Evolutionary conservation across 2,888 invertebrate genomes (phyloP).

Genomic region (Sphaerophoria rueppellii): DNA sequence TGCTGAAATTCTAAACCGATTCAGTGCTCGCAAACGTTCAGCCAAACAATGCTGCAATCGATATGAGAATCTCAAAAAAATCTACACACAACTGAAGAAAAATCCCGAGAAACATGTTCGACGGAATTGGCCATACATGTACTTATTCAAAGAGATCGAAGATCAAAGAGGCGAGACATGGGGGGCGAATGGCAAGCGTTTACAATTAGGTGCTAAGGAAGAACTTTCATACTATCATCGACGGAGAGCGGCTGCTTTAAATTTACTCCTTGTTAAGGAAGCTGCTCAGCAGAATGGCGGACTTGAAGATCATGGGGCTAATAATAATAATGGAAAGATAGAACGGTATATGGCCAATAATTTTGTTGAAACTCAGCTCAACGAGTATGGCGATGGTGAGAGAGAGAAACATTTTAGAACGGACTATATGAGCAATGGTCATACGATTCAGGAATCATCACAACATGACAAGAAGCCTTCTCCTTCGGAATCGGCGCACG

Average conservation of each 20-base stretch:
- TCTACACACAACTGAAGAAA: slow-evolving; percentile 81
- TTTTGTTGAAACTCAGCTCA: slow-evolving; percentile 81
- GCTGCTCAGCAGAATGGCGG: slow-evolving; percentile 76
- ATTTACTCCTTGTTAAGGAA: slow-evolving; percentile 79
- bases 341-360: slow-evolving; percentile 81
- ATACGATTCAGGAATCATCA: slow-evolving; percentile 31
- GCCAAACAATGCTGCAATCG: slow-evolving; percentile 82
- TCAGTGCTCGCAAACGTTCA: slow-evolving; percentile 80
- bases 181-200: slow-evolving; percentile 80
- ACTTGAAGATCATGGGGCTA: slow-evolving; percentile 74
- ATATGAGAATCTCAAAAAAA: slow-evolving; percentile 82
- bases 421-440: slow-evolving; percentile 44
- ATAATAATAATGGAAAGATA: slow-evolving; percentile 77
- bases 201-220: slow-evolving; percentile 79
- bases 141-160: slow-evolving; percentile 81
- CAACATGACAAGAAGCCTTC: slow-evolving; percentile 50
- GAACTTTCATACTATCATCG: slow-evolving; percentile 81
- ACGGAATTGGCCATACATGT: slow-evolving; percentile 82
- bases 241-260: slow-evolving; percentile 78
- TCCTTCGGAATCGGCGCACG: slow-evolving; percentile 34
- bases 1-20: slow-evolving; percentile 80
- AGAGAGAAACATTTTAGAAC: slow-evolving; percentile 51
- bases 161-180: slow-evolving; percentile 82
- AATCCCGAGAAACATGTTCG: slow-evolving; percentile 82
- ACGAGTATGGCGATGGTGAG: slow-evolving; percentile 75